Evolutionary conservation across 2,113 vertebrate genomes (phyloP).

Genomic region (Psilopogon haemacephalus): DNA sequence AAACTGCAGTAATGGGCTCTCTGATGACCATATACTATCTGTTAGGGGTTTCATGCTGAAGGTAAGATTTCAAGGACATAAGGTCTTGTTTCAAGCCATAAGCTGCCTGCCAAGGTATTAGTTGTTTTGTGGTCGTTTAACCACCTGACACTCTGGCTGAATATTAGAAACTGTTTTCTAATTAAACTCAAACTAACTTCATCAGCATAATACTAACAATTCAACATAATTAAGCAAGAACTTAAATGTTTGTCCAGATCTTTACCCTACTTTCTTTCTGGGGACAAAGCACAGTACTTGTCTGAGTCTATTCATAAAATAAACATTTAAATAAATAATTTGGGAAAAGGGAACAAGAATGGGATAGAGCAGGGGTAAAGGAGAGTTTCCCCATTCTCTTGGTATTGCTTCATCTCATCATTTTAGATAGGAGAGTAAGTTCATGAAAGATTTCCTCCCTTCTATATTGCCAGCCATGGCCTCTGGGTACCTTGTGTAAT

Average conservation of each 20-base stretch:
- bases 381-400: neutral
- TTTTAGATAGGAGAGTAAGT: neutral
- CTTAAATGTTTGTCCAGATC: neutral
- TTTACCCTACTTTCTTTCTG: neutral
- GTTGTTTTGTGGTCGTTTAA: neutral
- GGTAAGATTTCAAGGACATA: neutral
- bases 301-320: neutral
- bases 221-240: neutral
- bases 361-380: neutral
- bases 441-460: neutral
- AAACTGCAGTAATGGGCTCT: neutral
- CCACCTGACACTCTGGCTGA: neutral
- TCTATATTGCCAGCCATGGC: neutral
- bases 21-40: neutral
- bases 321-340: neutral
- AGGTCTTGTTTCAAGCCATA: neutral
- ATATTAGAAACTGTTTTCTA: neutral
- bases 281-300: neutral
- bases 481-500: neutral
- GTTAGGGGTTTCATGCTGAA: neutral
- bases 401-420: neutral
- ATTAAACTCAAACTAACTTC: neutral
- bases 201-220: neutral
- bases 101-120: neutral
- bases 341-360: neutral